phyloP scores from a whole-genome alignment of 1,140 invertebrate species.

The Drosophila biarmipes region DNA sequence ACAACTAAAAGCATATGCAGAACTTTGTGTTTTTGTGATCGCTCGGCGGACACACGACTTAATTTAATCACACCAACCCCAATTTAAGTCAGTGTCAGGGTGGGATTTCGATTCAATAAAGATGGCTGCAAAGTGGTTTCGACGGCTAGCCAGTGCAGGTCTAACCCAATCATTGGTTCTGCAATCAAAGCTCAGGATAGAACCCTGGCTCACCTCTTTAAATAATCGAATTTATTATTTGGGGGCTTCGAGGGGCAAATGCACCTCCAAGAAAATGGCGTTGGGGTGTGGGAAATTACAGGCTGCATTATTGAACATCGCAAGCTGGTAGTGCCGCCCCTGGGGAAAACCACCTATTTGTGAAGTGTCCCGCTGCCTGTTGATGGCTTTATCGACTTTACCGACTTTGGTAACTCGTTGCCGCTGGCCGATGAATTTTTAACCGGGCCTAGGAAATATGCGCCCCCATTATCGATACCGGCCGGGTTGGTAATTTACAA shows the following conservation, averaged over 20 bases:
- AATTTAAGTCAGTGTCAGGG: constrained; percentile 3
- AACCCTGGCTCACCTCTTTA: too few species aligned
- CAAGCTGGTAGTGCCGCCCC: neutral
- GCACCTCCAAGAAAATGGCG: neutral
- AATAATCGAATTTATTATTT: too few species aligned
- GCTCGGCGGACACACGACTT: constrained; percentile 13
- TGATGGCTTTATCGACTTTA: constrained; percentile 22
- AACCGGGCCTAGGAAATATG: constrained; percentile 7
- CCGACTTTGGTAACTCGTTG: constrained; percentile 10
- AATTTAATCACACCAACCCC: constrained; percentile 35
- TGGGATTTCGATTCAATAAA: neutral
- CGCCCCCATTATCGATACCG: too few species aligned
- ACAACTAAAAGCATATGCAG: constrained; percentile 28
- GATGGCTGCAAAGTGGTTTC: constrained; percentile 3
- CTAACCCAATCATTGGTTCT: too few species aligned
- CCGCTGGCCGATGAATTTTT: constrained; percentile 15
- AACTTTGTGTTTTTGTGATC: constrained; percentile 19
- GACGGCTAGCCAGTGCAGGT: too few species aligned
- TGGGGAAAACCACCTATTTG: constrained; percentile 3
- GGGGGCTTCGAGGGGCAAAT: too few species aligned
- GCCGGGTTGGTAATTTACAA: constrained; percentile 39
- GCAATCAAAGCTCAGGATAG: too few species aligned
- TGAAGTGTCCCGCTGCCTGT: constrained; percentile 9
- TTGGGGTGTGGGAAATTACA: neutral
- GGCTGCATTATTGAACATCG: constrained; percentile 1